These are phyloP conservation scores for Mimumesa dahlbomi DNA, from an alignment of 2,888 invertebrate genomes.

Conservation along the genomic window DNA sequence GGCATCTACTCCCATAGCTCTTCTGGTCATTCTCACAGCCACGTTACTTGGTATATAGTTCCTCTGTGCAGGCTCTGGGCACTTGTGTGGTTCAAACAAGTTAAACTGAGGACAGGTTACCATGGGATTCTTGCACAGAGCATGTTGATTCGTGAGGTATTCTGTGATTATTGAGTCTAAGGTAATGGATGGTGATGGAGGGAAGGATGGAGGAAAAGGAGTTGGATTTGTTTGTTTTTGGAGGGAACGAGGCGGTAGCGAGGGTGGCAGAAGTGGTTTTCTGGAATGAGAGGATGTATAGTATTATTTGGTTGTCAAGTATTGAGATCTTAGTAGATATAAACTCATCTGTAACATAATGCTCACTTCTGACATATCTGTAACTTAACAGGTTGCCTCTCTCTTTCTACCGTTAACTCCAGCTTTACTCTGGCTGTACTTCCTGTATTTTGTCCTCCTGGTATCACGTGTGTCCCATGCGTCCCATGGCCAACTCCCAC, in stretches of 20 bases:
- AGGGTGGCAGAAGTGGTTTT: too few relatives aligned
- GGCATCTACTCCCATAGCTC: slow-evolving; percentile 81
- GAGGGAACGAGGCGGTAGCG: too few relatives aligned
- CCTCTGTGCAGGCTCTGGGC: slow-evolving; percentile 95
- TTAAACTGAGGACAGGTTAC: slow-evolving; percentile 98
- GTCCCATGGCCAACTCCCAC: too few relatives aligned
- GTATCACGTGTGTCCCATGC: too few relatives aligned
- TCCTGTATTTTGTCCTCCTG: too few relatives aligned
- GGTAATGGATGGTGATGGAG: too few relatives aligned
- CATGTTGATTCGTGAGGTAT: slow-evolving; percentile 98
- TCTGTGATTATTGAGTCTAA: slow-evolving; percentile 97
- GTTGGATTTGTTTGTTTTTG: slow-evolving; percentile 84
- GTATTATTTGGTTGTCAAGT: too few relatives aligned
- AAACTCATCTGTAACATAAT: too few relatives aligned
- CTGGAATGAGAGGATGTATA: too few relatives aligned
- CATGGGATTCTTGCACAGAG: slow-evolving; percentile 98
- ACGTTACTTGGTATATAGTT: slow-evolving; percentile 87
- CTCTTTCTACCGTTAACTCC: slow-evolving; percentile 63
- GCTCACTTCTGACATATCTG: slow-evolving; percentile 73
- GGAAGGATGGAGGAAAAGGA: too few relatives aligned
- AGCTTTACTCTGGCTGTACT: too few relatives aligned
- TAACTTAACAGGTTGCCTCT: slow-evolving; percentile 75
- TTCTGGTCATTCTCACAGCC: slow-evolving; percentile 80
- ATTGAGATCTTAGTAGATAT: too few relatives aligned
- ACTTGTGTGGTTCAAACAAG: slow-evolving; percentile 96